Conservation (phyloP, 2,113 vertebrate genomes). For the Mesitornis unicolor region DNA sequence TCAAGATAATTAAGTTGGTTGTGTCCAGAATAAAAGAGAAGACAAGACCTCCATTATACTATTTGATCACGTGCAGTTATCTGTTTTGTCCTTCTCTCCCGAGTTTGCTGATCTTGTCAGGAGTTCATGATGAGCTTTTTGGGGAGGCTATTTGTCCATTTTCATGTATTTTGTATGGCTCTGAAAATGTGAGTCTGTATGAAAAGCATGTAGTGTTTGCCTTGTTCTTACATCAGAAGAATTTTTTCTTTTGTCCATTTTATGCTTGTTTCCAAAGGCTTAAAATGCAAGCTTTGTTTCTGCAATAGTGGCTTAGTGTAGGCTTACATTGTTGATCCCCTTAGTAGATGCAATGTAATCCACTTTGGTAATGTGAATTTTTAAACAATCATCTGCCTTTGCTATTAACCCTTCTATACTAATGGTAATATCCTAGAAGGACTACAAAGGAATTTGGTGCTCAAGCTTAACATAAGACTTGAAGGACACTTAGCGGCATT, state of each 20-base stretch:
- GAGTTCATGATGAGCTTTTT: slow-evolving; percentile 68
- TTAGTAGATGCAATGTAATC: slow-evolving; percentile 87
- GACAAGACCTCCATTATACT: slow-evolving; percentile 43
- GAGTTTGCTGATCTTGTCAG: slow-evolving; percentile 62
- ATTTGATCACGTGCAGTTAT: slow-evolving; percentile 49
- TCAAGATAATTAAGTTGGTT: slow-evolving; percentile 14
- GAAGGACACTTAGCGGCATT: slow-evolving; percentile 69
- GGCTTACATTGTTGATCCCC: slow-evolving; percentile 85
- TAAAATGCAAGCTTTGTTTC: slow-evolving; percentile 91
- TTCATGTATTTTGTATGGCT: slow-evolving; percentile 61
- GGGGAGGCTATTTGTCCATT: slow-evolving; percentile 68
- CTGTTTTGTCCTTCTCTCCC: slow-evolving; percentile 43
- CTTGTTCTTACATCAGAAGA: slow-evolving; percentile 85
- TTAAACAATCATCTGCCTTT: slow-evolving; percentile 80
- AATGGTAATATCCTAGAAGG: slow-evolving; percentile 74
- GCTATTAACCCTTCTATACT: slow-evolving; percentile 81
- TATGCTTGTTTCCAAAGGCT: slow-evolving; percentile 85
- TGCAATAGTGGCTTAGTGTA: slow-evolving; percentile 83
- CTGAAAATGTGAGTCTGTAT: slow-evolving; percentile 73
- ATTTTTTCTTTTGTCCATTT: slow-evolving; percentile 86
- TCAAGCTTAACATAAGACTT: slow-evolving; percentile 59
- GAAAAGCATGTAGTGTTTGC: slow-evolving; percentile 81
- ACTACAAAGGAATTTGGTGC: slow-evolving; percentile 68
- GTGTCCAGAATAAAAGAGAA: slow-evolving; percentile 12
- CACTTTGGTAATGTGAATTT: slow-evolving; percentile 88